Base-by-base conservation (phyloP, 2,888 invertebrate species). In the Caenorhabditis panamensis region DNA sequence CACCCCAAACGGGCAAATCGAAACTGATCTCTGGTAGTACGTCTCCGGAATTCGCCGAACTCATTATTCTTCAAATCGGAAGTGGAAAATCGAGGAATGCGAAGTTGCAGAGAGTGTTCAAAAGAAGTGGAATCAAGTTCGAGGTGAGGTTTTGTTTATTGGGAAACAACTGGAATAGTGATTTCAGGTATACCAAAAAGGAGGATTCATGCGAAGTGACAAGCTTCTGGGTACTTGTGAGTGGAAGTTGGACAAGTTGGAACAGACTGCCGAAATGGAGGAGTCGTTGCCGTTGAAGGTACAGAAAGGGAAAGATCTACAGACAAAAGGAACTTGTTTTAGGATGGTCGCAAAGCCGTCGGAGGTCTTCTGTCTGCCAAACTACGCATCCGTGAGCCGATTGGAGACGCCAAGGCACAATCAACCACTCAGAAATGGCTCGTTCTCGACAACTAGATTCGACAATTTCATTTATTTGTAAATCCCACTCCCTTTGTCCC, bases 131-230 rank as follows among this genome's bases (percentile, higher is more conserved):
- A 1, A 92, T 97, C 82, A 98, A 98, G 91, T 94, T 96, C 69
- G 96, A 97, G 92, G 94, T 84, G 28, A 54, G n/a, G n/a, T n/a
- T n/a, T n/a, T n/a, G n/a, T n/a, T n/a, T n/a, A n/a, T n/a, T n/a
- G n/a, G n/a, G n/a, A n/a, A n/a, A n/a, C n/a, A n/a, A n/a, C n/a
- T n/a, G n/a, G n/a, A n/a, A n/a, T n/a, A n/a, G n/a, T 31, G 31
- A 4, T 67, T 81, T 13, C 47, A 88, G 88, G 84, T 90, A 2
- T 89, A 73, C 69, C 90, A 95, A 0, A 95, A 95, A 93, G 96
- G 97, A 92, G 96, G 97, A 87, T 96, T 98, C 93, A 94, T 98
- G 92, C 94, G 96, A 85, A 94, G 95, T 89, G 97, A 98, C 92
- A 93, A 94, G 66, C 92, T 96, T 62, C 93, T 98, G 71, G 98